phyloP scores from a whole-genome alignment of 37 sponge, comb jelly and placozoan genomes.

The Oopsacas minuta region DNA sequence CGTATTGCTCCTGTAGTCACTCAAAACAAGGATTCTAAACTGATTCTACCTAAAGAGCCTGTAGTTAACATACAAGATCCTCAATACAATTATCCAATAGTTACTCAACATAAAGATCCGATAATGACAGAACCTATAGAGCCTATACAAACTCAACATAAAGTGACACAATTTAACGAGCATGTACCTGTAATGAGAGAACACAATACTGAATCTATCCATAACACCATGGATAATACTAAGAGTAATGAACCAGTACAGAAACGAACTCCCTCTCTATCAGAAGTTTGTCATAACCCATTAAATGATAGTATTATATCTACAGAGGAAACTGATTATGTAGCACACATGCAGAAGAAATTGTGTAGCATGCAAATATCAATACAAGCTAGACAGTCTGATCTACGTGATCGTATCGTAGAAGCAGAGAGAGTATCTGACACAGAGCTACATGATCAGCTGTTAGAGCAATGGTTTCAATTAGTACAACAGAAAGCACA shows the following conservation, averaged over 20 bases:
- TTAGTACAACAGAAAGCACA: not conserved
- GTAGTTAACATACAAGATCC: too few relatives aligned
- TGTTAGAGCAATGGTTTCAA: not conserved
- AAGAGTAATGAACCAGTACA: too few relatives aligned
- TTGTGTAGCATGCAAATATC: conserved; percentile 5
- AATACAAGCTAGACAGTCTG: not conserved
- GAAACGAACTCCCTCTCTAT: not conserved
- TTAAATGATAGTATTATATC: not conserved
- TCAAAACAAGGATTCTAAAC: not conserved
- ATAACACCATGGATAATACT: too few relatives aligned
- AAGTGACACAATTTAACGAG: not conserved
- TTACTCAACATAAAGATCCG: not conserved
- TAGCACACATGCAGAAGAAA: conserved; percentile 10
- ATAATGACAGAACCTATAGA: not conserved
- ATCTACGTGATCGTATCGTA: not conserved
- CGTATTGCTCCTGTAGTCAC: not conserved
- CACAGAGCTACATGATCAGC: not conserved
- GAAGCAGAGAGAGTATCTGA: not conserved
- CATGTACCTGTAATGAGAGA: not conserved
- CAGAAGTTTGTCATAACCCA: not conserved
- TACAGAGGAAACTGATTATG: not conserved
- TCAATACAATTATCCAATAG: too few relatives aligned
- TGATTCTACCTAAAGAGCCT: too few relatives aligned
- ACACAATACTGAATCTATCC: too few relatives aligned
- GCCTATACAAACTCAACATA: not conserved